Evolutionary conservation across 2,888 invertebrate genomes (phyloP).

Genomic region (Macaria notata): DNA sequence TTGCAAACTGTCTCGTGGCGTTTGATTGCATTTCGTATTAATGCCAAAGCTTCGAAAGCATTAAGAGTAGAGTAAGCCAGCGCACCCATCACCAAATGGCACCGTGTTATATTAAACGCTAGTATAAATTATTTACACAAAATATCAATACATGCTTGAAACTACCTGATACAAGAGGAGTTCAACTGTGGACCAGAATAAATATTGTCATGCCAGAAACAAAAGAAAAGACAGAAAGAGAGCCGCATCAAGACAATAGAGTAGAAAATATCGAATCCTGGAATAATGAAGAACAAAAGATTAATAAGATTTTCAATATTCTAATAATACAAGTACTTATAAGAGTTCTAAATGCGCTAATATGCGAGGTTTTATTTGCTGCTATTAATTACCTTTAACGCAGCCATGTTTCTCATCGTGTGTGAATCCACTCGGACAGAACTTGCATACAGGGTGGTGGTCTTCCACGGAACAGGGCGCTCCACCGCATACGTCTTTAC

Average conservation of each 20-base stretch:
- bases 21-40: slow-evolving; percentile 68
- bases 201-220: slow-evolving; percentile 75
- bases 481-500: slow-evolving; percentile 92
- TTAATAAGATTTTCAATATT: slow-evolving; percentile 73
- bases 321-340: slow-evolving; percentile 47
- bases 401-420: slow-evolving; percentile 96
- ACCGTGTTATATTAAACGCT: slow-evolving; percentile 54
- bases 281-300: slow-evolving; percentile 79
- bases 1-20: slow-evolving; percentile 80
- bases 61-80: slow-evolving; percentile 53
- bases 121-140: slow-evolving; percentile 60
- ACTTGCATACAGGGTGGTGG: slow-evolving; percentile 97
- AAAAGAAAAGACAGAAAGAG: slow-evolving; percentile 69
- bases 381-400: slow-evolving; percentile 97
- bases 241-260: slow-evolving; percentile 74
- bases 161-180: slow-evolving; percentile 76
- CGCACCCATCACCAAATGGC: slow-evolving; percentile 65
- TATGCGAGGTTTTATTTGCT: slow-evolving; percentile 52
- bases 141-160: slow-evolving; percentile 62
- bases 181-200: slow-evolving; percentile 74
- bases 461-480: slow-evolving; percentile 97
- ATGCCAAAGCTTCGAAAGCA: slow-evolving; percentile 63
- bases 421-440: slow-evolving; percentile 96
- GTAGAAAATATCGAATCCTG: slow-evolving; percentile 80
- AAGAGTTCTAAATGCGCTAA: slow-evolving; percentile 57